Conservation (phyloP, 2,888 invertebrate genomes). For the Zele albiditarsus region DNA sequence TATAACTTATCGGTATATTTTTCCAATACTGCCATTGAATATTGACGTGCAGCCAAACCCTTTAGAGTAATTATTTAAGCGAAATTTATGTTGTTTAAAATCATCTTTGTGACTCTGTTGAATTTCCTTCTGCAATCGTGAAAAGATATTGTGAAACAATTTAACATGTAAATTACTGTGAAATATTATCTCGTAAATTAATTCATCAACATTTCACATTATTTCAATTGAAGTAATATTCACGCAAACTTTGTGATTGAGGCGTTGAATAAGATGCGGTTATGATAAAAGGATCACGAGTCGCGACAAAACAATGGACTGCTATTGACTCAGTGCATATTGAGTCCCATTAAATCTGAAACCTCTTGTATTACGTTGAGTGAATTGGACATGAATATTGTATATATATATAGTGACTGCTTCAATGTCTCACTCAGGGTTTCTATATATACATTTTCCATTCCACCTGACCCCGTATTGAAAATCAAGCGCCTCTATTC, state of each 20-base stretch:
- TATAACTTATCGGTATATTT: too few species aligned
- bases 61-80: too few species aligned
- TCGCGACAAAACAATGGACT: conserved; percentile 11
- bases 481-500: conserved; percentile 32
- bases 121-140: too few species aligned
- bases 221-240: not conserved
- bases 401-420: not conserved
- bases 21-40: too few species aligned
- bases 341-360: conserved; percentile 9
- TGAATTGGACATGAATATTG: not conserved
- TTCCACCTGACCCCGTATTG: conserved; percentile 15
- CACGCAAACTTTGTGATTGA: not conserved
- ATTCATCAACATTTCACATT: not conserved
- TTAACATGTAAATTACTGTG: not conserved
- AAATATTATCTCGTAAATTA: not conserved
- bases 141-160: not conserved
- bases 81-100: too few species aligned
- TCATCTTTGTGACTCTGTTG: too few species aligned
- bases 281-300: conserved; percentile 6
- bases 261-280: not conserved
- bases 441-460: not conserved
- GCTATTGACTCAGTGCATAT: conserved; percentile 31
- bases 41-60: too few species aligned
- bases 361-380: conserved; percentile 13
- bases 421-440: not conserved